phyloP scores from a whole-genome alignment of 2,888 invertebrate species.

The Aphodius sticticus region DNA sequence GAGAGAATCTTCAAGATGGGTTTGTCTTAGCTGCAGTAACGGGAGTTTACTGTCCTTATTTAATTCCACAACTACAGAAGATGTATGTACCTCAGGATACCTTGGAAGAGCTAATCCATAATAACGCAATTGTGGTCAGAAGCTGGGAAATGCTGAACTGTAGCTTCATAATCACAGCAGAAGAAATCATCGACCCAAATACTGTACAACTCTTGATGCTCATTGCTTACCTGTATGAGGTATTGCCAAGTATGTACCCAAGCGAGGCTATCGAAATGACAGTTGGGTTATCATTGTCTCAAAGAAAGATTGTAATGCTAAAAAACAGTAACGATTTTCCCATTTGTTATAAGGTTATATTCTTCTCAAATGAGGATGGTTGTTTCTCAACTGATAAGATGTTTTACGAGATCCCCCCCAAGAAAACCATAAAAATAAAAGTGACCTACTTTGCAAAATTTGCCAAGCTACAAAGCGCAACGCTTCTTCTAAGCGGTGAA shows the following conservation, averaged over 20 bases:
- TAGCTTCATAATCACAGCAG: conserved; percentile 64
- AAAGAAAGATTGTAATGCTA: conserved; percentile 58
- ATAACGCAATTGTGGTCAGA: conserved; percentile 65
- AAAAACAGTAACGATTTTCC: conserved; percentile 51
- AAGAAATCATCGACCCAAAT: conserved; percentile 64
- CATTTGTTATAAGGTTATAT: conserved; percentile 48
- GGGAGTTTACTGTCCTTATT: conserved; percentile 67
- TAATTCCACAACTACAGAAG: conserved; percentile 60
- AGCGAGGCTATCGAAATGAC: conserved; percentile 60
- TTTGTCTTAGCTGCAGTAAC: conserved; percentile 65
- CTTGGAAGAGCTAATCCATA: conserved; percentile 63
- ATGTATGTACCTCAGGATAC: conserved; percentile 59
- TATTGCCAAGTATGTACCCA: conserved; percentile 64
- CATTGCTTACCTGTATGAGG: conserved; percentile 62
- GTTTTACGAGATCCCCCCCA: conserved; percentile 37
- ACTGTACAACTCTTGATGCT: conserved; percentile 68
- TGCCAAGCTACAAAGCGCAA: conserved; percentile 40
- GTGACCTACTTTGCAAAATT: conserved; percentile 50
- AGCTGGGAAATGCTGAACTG: conserved; percentile 65
- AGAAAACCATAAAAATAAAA: conserved; percentile 38
- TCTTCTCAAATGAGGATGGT: conserved; percentile 49
- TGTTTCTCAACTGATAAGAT: conserved; percentile 42
- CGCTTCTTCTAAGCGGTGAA: conserved; percentile 52
- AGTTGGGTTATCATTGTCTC: conserved; percentile 62
- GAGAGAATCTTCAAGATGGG: conserved; percentile 64